Evolutionary conservation across 2,113 vertebrate genomes (phyloP).

Genomic region (Lasiurus cinereus): DNA sequence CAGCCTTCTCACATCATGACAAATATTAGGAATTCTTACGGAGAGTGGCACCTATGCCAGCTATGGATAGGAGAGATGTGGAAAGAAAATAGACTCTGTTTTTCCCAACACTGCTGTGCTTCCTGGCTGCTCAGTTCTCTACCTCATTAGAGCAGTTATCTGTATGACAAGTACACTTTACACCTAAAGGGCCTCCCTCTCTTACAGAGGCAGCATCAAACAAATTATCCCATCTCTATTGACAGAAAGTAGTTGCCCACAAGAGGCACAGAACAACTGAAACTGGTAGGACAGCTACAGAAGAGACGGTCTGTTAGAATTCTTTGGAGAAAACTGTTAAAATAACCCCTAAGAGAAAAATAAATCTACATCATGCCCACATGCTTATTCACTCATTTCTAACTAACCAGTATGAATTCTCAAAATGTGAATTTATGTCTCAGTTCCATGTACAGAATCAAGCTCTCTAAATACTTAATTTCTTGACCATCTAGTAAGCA

Average conservation of each 20-base stretch:
- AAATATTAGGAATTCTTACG: neutral
- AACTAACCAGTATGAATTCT: slow-evolving; percentile 28
- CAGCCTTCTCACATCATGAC: neutral
- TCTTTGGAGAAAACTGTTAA: slow-evolving; percentile 31
- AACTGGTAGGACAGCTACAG: neutral
- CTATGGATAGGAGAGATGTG: neutral
- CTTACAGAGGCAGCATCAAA: neutral
- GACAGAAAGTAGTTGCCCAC: neutral
- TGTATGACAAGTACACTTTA: neutral
- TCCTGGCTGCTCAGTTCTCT: neutral
- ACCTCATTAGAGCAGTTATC: neutral
- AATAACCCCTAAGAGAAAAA: slow-evolving; percentile 48
- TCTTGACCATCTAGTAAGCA: neutral
- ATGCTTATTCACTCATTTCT: slow-evolving; percentile 5
- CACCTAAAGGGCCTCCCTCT: neutral
- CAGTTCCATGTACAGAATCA: neutral
- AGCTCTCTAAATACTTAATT: neutral
- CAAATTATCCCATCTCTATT: neutral
- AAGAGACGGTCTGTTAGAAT: neutral
- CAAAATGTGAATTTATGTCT: neutral
- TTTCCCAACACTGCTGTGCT: neutral
- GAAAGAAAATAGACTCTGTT: neutral
- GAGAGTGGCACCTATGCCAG: neutral
- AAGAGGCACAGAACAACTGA: neutral
- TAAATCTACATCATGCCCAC: neutral